Evolutionary conservation across 2,797 vertebrate species (phyloP), one percentile per base, ranked within the genome.

Genomic region (Sparus aurata): DNA sequence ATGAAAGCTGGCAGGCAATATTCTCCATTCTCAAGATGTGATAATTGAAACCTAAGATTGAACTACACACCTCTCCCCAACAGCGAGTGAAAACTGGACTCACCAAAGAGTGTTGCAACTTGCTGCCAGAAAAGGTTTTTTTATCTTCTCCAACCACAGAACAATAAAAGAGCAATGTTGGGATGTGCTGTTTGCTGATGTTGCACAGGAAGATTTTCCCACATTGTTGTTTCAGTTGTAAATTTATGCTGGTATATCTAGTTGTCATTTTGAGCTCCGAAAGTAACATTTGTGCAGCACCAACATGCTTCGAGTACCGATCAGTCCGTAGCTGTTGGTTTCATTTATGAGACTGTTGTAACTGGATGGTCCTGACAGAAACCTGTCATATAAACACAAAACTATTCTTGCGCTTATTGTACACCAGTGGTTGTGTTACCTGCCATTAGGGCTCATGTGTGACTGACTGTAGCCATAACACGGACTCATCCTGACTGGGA

Each of bases 391-490:
- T 89, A 89, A 84, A 90, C 82, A 88, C 67, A 75, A 79, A 79
- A 75, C 78, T 92, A 86, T 91, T 91, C 83, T 64, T 85, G 71
- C 34, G 70, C 68, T 53, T 69, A 68, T 73, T 92, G 68, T 72
- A 63, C 84, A 77, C 71, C 53, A 9, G 76, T 54, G 85, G 87
- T 65, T 83, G 82, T 77, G 77, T 46, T 65, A 69, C 43, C 85
- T 82, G 77, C 69, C 69, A 75, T 75, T 65, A 68, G 55, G 58
- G 52, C 58, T 27, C 52, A 80, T 85, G 80, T 90, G 83, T 86
- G 80, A 82, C 55, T 87, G 89, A 85, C 74, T 46, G 12, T 70
- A 92, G 89, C 72, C 91, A 92, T 92, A 93, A 93, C 89, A 92
- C 1, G 30, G 73, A 68, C 68, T 77, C 73, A 68, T 87, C 69